Base-by-base conservation (phyloP, 2,113 vertebrate genomes). In the Candoia aspera region DNA sequence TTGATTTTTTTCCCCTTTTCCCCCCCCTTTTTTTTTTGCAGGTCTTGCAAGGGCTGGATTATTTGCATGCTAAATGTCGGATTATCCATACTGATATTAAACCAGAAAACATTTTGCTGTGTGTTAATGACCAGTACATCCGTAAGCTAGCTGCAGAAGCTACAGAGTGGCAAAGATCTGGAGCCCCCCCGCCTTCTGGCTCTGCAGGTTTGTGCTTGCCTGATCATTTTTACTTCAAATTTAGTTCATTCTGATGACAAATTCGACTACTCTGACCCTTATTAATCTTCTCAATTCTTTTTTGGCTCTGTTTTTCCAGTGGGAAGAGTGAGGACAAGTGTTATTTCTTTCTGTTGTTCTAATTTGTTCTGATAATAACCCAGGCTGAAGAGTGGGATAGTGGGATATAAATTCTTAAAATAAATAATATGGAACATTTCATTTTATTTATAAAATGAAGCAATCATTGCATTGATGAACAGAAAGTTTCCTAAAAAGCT, bases 61-160 rank as follows among this genome's bases (percentile, higher is more conserved):
- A 99, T 95, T 97, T 99, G 96, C 99, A 99, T 94, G 98, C 98
- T 1, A 99, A 99, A 62, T 99, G 99, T 95, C 98, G 99, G 90
- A 99, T 99, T 96, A 99, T 99, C 96, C 99, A 99, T 96, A 99
- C 99, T 1, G 99, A 99, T 93, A 99, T 99, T 94, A 99, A 99
- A 94, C 99, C 99, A 0, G 99, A 99, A 95, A 99, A 99, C 97
- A 99, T 99, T 91, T 96, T 99, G 42, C 95, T 99, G 96, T 99
- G 98, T 0, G 99, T 99, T 37, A 99, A 99, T 0, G 98, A 99
- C 95, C 96, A 98, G 26, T 99, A 99, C 91, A 97, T 99, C 83
- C 98, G 98, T 90, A 98, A 98, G 89, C 98, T 99, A 97, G 99
- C 99, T 13, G 98, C 98, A 2, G 99, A 99, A 94, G 99, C 99